Base-by-base conservation (phyloP, 1,140 invertebrate genomes). In the Araneus ventricosus region DNA sequence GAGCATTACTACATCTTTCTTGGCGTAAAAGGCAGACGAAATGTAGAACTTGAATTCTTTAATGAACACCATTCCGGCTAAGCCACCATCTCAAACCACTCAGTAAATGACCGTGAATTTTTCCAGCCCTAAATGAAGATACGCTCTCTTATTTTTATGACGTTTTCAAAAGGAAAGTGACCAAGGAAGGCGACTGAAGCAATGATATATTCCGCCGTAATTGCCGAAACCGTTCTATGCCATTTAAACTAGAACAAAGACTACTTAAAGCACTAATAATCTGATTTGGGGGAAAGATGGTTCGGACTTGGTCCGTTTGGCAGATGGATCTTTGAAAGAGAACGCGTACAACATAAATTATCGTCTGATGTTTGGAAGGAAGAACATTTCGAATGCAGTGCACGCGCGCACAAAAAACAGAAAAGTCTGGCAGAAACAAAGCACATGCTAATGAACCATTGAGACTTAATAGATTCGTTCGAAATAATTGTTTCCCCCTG, bases 201-300 rank as follows among this genome's bases (percentile, higher is more conserved):
- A 75, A 34, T 37, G 17, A 37, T 6, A 75, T 34, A 75, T 22
- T 30, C 17, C 6, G 30, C 34, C 10, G 5, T 75, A 75, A 75
- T 34, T 75, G 70, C 27, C 24, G 63, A 27, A 67, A n/a, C n/a
- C 8, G 17, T 34, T 75, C 30, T 34, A 37, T 20, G 30, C 37
- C 70, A 75, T 75, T 75, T 75, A 75, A 34, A 75, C 30, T 75
- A 37, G 70, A 75, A 75, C 70, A 75, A 75, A 34, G 70, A 37
- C 70, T 34, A 17, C 20, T 75, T 37, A 75, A 75, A 75, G 30
- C 17, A 37, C 30, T 20, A 37, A 75, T 75, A 75, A 75, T 75
- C 34, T 37, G 70, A 34, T 34, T 52, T 75, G 22, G 37, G 30
- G 14, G 37, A 75, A 34, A 20, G 34, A 75, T 75, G 70, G 17